Conservation (phyloP, 1,140 invertebrate species). For the Drosophila simulans region DNA sequence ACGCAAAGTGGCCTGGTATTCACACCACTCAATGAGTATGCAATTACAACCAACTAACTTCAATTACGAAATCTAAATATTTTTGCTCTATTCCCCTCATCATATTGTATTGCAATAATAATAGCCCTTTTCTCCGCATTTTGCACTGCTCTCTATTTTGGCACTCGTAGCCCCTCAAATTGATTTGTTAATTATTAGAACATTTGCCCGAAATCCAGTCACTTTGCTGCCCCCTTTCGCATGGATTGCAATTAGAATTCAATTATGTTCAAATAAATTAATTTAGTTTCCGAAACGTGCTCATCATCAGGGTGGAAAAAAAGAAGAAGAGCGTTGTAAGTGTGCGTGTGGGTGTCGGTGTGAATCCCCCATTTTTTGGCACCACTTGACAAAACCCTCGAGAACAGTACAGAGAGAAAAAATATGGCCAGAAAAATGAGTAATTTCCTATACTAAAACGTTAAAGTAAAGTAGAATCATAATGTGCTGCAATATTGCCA, state of each 20-base stretch:
- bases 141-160: conserved; percentile 13
- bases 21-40: conserved; percentile 84
- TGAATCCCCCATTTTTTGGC: conserved; percentile 18
- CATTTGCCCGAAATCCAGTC: conserved; percentile 51
- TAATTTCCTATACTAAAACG: too few species aligned
- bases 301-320: conserved; percentile 15
- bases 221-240: conserved; percentile 30
- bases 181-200: conserved; percentile 75
- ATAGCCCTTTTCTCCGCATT: conserved; percentile 11
- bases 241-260: conserved; percentile 74
- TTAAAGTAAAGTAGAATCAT: too few species aligned
- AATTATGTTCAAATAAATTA: conserved; percentile 74
- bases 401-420: conserved; percentile 40
- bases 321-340: not conserved
- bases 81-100: conserved; percentile 26
- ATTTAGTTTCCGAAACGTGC: conserved; percentile 72
- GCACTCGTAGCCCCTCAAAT: conserved; percentile 54
- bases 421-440: not conserved
- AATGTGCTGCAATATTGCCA: too few species aligned
- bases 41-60: conserved; percentile 69
- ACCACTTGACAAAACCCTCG: conserved; percentile 42
- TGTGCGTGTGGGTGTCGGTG: conserved; percentile 2
- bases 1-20: conserved; percentile 83
- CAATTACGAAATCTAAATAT: conserved; percentile 50
- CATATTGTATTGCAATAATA: conserved; percentile 47